Evolutionary conservation across 2,797 vertebrate genomes (phyloP), one percentile per base, ranked within the genome.

Genomic region (Alfaro cultratus): DNA sequence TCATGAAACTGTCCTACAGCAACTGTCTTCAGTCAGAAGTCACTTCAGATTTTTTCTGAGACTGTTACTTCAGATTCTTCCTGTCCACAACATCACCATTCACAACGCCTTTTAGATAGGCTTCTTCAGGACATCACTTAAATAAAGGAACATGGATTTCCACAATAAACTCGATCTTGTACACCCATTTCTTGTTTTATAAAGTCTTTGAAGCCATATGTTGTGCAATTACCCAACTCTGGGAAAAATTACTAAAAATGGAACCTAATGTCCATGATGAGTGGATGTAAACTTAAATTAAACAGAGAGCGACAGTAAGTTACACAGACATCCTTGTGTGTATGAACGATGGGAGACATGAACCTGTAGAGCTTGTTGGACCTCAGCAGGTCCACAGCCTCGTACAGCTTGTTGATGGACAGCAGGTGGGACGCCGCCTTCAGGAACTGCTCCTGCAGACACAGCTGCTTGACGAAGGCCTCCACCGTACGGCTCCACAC

Each of bases 401-500:
- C 97, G 0, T 97, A 96, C 12, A 98, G 92, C 87, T 96, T 97
- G 90, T 98, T 96, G 89, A 99, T 85, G 53, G 98, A 97, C 67
- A 99, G 96, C 47, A 99, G 97, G 87, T 98, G 96, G 1, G 98
- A 97, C 0, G 98, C 97, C 0, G 99, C 99, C 91, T 99, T 99
- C 90, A 98, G 95, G 36, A 97, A 96, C 2, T 99, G 98, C 86
- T 99, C 98, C 93, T 99, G 98, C 78, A 97, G 96, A 86, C 97
- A 97, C 77, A 99, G 95, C 94, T 99, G 99, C 92, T 97, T 98
- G 31, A 94, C 97, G 53, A 96, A 99, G 36, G 96, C 96, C 93
- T 99, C 97, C 80, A 97, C 97, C 0, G 97, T 92, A 93, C 89
- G 95, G 3, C 94, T 80, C 99, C 99, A 99, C 83, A 96, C 96